Evolutionary conservation across 64 coral and sea anemone species (phyloP).

Genomic region (Stichodactyla mertensii): DNA sequence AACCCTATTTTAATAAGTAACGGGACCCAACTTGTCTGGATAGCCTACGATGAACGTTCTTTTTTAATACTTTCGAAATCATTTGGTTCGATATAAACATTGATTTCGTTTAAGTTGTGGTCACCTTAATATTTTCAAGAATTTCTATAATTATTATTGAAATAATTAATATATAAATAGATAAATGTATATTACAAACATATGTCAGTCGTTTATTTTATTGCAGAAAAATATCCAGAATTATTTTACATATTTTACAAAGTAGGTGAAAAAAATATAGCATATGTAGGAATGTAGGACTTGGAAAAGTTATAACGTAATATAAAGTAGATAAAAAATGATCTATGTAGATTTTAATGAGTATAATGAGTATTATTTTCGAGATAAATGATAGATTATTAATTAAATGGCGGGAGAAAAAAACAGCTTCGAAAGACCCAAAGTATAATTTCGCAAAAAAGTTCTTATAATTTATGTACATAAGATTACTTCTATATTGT

Average conservation of each 20-base stretch:
- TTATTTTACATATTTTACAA: slow-evolving; percentile 28
- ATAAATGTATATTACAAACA: slow-evolving; percentile 10
- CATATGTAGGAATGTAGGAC: not conserved
- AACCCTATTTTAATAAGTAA: not conserved
- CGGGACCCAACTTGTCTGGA: not conserved
- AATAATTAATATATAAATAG: not conserved
- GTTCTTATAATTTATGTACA: slow-evolving; percentile 3
- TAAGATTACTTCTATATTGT: not conserved
- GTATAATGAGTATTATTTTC: not conserved
- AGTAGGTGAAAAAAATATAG: not conserved
- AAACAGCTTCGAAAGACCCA: not conserved
- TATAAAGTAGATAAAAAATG: not conserved
- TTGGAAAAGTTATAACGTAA: not conserved
- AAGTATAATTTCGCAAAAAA: not conserved
- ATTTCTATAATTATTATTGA: not conserved
- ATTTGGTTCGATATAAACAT: not conserved
- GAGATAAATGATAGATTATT: not conserved
- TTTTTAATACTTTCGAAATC: not conserved
- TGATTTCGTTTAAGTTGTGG: slow-evolving; percentile 13
- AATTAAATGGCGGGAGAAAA: not conserved
- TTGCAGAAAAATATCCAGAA: slow-evolving; percentile 10
- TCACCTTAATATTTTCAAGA: not conserved
- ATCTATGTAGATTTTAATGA: not conserved
- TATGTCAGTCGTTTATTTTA: slow-evolving; percentile 19
- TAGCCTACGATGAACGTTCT: not conserved